A percentile compares a stretch with the other conserved stretches of the same genome.
phyloP scores from a whole-genome alignment of 2,888 invertebrate genomes.

The Erebia aethiops region DNA sequence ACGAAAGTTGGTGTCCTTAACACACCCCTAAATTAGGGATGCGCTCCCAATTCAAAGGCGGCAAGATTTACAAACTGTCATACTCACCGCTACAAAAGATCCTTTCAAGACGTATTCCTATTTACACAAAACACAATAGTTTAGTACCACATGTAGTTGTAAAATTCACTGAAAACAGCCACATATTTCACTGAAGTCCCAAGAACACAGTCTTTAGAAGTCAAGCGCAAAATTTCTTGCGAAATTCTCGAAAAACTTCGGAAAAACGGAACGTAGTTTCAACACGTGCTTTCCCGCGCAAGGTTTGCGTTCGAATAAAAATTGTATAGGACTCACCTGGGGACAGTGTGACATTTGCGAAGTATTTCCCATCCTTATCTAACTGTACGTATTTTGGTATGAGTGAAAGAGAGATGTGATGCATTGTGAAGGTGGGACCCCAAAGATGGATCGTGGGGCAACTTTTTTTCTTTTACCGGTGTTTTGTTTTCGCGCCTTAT shows the following conservation, averaged over 20 bases:
- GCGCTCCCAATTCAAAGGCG: conserved; percentile 20
- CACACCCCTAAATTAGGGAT: conserved; percentile 3
- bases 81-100: conserved; percentile 68
- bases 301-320: conserved; percentile 76
- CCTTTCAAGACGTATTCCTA: conserved; percentile 60
- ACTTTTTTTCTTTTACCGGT: conserved; percentile 57
- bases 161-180: conserved; percentile 58
- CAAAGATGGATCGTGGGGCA: conserved; percentile 57
- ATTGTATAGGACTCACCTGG: conserved; percentile 70
- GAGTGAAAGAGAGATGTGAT: conserved; percentile 48
- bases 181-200: conserved; percentile 50
- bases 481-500: conserved; percentile 74
- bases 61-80: conserved; percentile 10
- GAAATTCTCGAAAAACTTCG: conserved; percentile 45
- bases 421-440: conserved; percentile 71
- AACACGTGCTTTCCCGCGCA: conserved; percentile 76
- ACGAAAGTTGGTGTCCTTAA: conserved; percentile 1
- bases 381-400: conserved; percentile 27
- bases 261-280: conserved; percentile 57
- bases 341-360: conserved; percentile 67
- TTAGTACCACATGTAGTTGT: conserved; percentile 49
- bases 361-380: conserved; percentile 56
- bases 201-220: conserved; percentile 22
- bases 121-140: conserved; percentile 63
- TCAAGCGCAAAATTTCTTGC: conserved; percentile 30